Evolutionary conservation across 2,797 vertebrate genomes (phyloP).

Genomic region (Enteromius afrohamiltoni): DNA sequence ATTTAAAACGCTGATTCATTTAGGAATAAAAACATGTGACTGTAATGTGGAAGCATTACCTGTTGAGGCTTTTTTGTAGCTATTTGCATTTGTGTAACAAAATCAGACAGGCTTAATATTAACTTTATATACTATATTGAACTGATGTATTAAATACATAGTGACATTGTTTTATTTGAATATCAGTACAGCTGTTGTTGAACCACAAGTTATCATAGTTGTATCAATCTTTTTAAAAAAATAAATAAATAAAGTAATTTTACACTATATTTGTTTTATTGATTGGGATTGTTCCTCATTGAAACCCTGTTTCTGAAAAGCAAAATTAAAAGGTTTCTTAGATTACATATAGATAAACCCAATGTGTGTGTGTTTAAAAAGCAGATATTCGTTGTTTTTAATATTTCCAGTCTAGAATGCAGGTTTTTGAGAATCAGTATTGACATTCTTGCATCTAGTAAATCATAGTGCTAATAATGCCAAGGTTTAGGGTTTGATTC

Average conservation of each 20-base stretch:
- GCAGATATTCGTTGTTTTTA: neutral
- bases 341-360: neutral
- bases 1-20: neutral
- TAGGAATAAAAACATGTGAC: neutral
- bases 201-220: neutral
- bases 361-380: neutral
- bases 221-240: neutral
- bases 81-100: neutral
- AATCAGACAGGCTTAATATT: neutral
- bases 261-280: neutral
- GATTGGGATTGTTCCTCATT: neutral
- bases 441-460: neutral
- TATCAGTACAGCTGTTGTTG: neutral
- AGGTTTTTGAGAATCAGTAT: neutral
- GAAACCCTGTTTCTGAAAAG: neutral
- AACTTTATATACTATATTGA: neutral
- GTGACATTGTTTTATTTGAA: no score
- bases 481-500: neutral
- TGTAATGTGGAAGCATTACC: neutral
- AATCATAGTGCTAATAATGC: neutral
- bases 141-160: neutral
- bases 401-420: neutral
- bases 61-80: neutral
- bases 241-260: no score
- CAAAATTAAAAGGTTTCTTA: neutral